Conservation (phyloP, 2,888 invertebrate genomes). For the Parascotia fuliginaria region DNA sequence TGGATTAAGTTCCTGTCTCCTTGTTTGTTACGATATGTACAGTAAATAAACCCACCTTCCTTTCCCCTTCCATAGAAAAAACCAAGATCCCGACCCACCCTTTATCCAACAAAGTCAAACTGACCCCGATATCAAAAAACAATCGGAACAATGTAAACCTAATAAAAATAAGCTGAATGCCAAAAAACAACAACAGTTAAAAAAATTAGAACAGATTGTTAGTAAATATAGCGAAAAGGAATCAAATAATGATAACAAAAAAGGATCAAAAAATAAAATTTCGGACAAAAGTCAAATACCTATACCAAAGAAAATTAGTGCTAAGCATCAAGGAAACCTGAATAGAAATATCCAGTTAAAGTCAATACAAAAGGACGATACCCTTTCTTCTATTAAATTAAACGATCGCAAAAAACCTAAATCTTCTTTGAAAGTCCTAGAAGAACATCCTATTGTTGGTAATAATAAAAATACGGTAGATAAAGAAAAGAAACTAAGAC, state of each 20-base stretch:
- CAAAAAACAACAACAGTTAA: constrained; percentile 70
- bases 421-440: constrained; percentile 18
- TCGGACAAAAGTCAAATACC: constrained; percentile 69
- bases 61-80: constrained; percentile 77
- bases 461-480: constrained; percentile 23
- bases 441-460: constrained; percentile 4
- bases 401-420: constrained; percentile 27
- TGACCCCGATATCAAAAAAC: constrained; percentile 60
- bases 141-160: constrained; percentile 46
- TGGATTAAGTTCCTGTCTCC: constrained; percentile 75
- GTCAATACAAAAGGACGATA: constrained; percentile 25
- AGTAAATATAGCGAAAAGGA: constrained; percentile 67
- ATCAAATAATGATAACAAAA: constrained; percentile 47
- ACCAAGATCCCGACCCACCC: constrained; percentile 59
- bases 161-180: constrained; percentile 56
- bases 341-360: constrained; percentile 26
- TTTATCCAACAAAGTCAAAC: constrained; percentile 62
- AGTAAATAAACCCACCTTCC: constrained; percentile 63
- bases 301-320: constrained; percentile 49
- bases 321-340: constrained; percentile 29
- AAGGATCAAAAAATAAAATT: constrained; percentile 24
- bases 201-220: constrained; percentile 73
- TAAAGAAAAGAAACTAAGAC: constrained; percentile 33
- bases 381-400: constrained; percentile 6
- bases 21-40: constrained; percentile 68